A percentile compares a stretch with the other conserved stretches of the same genome.
phyloP scores from a whole-genome alignment of 2,113 vertebrate genomes.

The Chelonoidis abingdonii region DNA sequence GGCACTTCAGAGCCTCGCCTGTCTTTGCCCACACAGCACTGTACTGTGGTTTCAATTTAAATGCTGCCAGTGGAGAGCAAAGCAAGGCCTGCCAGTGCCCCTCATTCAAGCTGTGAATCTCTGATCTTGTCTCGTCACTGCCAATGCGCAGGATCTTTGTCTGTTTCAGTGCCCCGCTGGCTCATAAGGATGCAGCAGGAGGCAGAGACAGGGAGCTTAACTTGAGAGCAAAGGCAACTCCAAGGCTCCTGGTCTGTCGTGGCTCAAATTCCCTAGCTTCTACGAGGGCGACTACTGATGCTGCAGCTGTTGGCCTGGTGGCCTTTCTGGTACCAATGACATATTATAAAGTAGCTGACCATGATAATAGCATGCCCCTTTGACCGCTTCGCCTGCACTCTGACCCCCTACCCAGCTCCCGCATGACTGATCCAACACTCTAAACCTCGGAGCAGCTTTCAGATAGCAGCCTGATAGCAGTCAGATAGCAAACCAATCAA shows the following conservation, averaged over 20 bases:
- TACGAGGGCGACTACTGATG: background rate
- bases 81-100: accelerated
- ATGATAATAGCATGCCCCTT: background rate
- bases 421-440: background rate
- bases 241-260: accelerated
- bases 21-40: accelerated
- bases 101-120: background rate
- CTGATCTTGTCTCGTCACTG: background rate
- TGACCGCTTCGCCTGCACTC: background rate
- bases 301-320: background rate
- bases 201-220: background rate
- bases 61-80: background rate
- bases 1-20: accelerated
- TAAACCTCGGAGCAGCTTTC: background rate
- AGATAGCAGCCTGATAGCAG: background rate
- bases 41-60: accelerated
- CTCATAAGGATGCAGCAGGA: background rate
- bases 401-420: too few species aligned
- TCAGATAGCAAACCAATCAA: background rate
- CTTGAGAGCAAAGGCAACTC: accelerated
- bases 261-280: background rate
- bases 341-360: background rate
- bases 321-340: background rate
- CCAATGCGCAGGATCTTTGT: background rate
- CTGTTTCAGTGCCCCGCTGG: accelerated